These are phyloP conservation scores for Pituophis catenifer DNA, from an alignment of 2,113 vertebrate species.

Conservation along the genomic window DNA sequence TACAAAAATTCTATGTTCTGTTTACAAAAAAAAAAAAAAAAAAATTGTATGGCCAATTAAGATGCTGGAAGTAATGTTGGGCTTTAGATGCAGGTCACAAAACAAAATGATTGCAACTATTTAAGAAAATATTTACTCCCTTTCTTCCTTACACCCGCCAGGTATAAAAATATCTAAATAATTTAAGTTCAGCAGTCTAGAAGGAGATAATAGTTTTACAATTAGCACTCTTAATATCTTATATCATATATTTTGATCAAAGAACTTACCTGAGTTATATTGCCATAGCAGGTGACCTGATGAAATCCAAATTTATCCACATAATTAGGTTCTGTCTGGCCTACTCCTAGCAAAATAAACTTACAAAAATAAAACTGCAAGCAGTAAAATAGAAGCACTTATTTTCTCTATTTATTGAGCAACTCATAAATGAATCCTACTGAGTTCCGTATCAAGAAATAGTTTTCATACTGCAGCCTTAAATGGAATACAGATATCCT, in stretches of 20 bases:
- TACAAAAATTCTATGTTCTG: background rate
- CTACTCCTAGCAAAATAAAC: slow-evolving; percentile 56
- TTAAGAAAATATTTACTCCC: background rate
- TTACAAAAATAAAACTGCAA: background rate
- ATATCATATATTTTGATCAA: background rate
- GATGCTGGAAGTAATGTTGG: background rate
- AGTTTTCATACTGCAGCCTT: background rate
- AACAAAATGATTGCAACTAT: background rate
- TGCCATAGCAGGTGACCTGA: slow-evolving; percentile 85
- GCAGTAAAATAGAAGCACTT: background rate
- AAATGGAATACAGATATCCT: background rate
- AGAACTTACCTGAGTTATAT: slow-evolving; percentile 82
- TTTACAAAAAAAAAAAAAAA: background rate
- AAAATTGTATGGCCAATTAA: background rate
- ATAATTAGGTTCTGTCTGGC: slow-evolving; percentile 55
- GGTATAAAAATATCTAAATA: background rate
- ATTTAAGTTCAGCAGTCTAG: background rate
- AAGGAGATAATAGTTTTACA: background rate
- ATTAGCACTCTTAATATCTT: background rate
- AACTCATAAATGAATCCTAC: background rate
- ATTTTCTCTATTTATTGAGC: background rate
- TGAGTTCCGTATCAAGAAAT: background rate
- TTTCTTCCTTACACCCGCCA: background rate
- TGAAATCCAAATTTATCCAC: slow-evolving; percentile 85
- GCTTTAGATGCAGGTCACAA: background rate